Base-by-base conservation (phyloP, 2,113 vertebrate species). In the Nanger granti region DNA sequence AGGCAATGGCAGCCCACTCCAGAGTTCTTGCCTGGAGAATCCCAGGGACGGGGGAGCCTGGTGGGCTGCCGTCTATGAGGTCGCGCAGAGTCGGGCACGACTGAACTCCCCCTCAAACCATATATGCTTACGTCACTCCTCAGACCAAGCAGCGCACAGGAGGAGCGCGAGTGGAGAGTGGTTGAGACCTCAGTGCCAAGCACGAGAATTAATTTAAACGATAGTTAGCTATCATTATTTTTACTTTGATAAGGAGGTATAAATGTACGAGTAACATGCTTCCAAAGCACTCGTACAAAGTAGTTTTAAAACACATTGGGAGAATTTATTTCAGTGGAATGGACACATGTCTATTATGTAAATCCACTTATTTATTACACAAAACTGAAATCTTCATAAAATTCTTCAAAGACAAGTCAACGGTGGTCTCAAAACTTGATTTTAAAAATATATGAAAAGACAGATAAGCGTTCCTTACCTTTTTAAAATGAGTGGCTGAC, bases 401-500 rank as follows among this genome's bases (percentile, higher is more conserved):
- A n/a, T 80, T 54, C 47, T 93, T 10, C 91, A 44, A 91, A 76
- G 73, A 85, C 26, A 80, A 91, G 69, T 60, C 60, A 82, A 20
- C 5, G 7, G 44, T 9, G 31, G 44, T 66, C 76, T 49, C 41
- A 15, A 84, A 96, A 60, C 5, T 13, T 18, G 20, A 76, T 41
- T 80, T 89, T 28, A 34, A 94, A 93, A 80, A 66, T 2, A 54
- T 2, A 52, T 1, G 34, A 73, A 29, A 91, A 44, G 76, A 11
- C 1, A 47, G 57, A 13, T 1, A 4, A 26, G 31, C 52, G 7
- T 12, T 49, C 94, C 98, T 93, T 98, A 99, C 99, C 99, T 97
- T 99, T 99, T 99, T 99, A 96, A 99, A 99, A 97, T 99, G 99
- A 91, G 99, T 99, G 2, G 99, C 99, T 20, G 99, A 99, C 94